phyloP scores from a whole-genome alignment of 1,140 invertebrate species.

The Zophobas morio region DNA sequence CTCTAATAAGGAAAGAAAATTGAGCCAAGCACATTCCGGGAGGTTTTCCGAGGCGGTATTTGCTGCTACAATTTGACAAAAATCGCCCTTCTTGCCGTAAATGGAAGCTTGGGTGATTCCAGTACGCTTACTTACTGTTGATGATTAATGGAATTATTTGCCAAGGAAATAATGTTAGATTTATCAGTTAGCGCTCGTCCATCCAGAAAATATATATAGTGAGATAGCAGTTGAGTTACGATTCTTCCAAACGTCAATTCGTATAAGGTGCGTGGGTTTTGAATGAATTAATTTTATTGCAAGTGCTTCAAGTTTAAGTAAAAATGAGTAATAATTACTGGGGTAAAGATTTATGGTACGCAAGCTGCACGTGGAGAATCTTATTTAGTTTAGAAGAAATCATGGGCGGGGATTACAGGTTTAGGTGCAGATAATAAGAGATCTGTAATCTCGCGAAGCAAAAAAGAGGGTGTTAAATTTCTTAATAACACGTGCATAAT shows the following conservation, averaged over 20 bases:
- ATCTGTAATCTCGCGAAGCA: no score
- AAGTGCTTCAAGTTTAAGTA: slow-evolving; percentile 12
- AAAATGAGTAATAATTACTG: slow-evolving; percentile 33
- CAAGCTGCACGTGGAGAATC: slow-evolving; percentile 6
- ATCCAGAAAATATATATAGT: no score
- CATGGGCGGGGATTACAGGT: not conserved
- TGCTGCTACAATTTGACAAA: slow-evolving; percentile 11
- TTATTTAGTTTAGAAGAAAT: slow-evolving; percentile 4
- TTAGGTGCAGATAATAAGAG: no score
- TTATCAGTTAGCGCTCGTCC: not conserved
- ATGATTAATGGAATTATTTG: slow-evolving; percentile 2
- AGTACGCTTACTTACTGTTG: not conserved
- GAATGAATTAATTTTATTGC: slow-evolving; percentile 39
- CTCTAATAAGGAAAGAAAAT: slow-evolving; percentile 15
- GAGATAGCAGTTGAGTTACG: not conserved
- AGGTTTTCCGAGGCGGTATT: not conserved
- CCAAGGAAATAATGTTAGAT: slow-evolving; percentile 1
- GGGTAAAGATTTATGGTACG: slow-evolving; percentile 6
- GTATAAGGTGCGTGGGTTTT: slow-evolving; percentile 27
- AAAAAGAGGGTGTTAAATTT: no score
- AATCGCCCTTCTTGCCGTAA: not conserved
- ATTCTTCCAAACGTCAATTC: slow-evolving; percentile 6
- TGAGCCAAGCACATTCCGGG: not conserved
- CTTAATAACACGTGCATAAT: no score
- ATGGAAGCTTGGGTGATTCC: not conserved